A percentile compares a stretch with the other conserved stretches of the same genome.
Conservation (phyloP, 2,113 vertebrate species). For the Sphyrna mokarran region DNA sequence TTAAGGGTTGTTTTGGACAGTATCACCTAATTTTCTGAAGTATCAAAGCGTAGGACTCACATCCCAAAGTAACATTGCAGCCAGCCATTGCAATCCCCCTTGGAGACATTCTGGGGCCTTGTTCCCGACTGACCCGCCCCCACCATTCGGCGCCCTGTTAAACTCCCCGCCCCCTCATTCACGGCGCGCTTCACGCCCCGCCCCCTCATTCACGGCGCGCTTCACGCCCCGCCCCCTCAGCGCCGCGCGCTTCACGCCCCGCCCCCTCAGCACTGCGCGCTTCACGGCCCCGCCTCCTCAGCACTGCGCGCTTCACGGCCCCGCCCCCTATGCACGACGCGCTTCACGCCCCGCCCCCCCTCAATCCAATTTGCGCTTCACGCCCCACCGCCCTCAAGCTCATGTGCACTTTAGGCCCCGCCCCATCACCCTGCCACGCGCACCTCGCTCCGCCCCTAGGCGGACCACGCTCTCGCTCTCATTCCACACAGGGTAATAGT, state of each 20-base stretch:
- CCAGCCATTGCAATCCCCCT: neutral
- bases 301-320: neutral
- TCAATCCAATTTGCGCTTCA: neutral
- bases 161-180: too few relatives aligned
- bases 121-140: neutral
- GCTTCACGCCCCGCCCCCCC: neutral
- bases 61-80: neutral
- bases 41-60: neutral
- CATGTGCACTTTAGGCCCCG: neutral
- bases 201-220: too few relatives aligned
- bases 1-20: too few relatives aligned
- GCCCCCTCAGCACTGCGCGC: neutral
- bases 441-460: neutral
- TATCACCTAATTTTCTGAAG: neutral
- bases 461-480: rapidly evolving
- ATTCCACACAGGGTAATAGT: rapidly evolving
- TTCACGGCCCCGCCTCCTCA: neutral
- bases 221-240: too few relatives aligned
- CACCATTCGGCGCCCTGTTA: neutral
- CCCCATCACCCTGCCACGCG: neutral
- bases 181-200: too few relatives aligned
- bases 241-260: too few relatives aligned
- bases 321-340: neutral
- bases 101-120: too few relatives aligned
- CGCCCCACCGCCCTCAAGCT: neutral